Evolutionary conservation across 2,113 vertebrate species (phyloP).

Genomic region (Apus apus): DNA sequence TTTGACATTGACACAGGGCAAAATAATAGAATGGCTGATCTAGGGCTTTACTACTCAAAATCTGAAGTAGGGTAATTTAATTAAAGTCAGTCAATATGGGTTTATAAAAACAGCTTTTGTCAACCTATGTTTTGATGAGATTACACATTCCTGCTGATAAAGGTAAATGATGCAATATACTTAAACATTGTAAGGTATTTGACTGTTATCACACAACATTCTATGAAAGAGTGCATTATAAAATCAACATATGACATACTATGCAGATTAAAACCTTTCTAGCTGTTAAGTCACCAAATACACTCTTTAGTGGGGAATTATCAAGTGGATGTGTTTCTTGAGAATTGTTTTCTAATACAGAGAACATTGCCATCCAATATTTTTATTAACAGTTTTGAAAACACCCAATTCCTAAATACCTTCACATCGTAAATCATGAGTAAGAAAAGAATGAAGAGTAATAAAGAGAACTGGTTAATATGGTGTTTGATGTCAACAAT

Average conservation of each 20-base stretch:
- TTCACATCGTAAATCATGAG: neutral
- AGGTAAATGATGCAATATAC: neutral
- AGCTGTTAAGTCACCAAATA: neutral
- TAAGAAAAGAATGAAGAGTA: neutral
- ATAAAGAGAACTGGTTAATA: neutral
- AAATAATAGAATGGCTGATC: constrained; percentile 27
- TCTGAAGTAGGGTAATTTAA: neutral
- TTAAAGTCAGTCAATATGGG: neutral
- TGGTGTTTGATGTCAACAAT: neutral
- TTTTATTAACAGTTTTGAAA: neutral
- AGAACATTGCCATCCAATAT: neutral
- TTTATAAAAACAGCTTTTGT: constrained; percentile 41
- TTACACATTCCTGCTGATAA: neutral
- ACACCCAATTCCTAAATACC: neutral
- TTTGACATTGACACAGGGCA: constrained; percentile 7
- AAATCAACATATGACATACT: neutral
- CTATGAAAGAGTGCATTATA: neutral
- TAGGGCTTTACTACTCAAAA: neutral
- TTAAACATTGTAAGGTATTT: neutral
- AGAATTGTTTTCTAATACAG: neutral
- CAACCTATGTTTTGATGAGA: neutral
- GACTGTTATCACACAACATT: neutral
- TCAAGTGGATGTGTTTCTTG: neutral
- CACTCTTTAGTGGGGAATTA: neutral
- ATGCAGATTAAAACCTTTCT: neutral